phyloP scores from a whole-genome alignment of 2,888 invertebrate genomes.

The Bhutanitis thaidina region DNA sequence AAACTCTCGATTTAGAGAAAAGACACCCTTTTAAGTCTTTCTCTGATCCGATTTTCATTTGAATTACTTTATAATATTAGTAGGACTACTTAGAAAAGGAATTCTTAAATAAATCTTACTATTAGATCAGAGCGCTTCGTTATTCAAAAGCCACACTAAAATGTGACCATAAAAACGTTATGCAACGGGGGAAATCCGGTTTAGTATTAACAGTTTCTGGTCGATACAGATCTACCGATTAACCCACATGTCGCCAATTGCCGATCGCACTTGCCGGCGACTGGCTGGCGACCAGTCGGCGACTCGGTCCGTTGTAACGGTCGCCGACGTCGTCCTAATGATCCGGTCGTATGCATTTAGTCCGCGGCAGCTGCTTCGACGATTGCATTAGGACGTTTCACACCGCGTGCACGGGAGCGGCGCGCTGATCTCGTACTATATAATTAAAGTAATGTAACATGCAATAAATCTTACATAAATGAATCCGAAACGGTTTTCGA shows the following conservation, averaged over 20 bases:
- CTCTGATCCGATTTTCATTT: too few species aligned
- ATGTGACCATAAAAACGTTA: too few species aligned
- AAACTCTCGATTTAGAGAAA: too few species aligned
- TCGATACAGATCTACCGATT: conserved; percentile 11
- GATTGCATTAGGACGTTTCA: not conserved
- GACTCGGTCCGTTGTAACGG: conserved; percentile 14
- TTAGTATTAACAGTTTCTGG: conserved; percentile 1
- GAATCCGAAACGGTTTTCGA: conserved; percentile 1
- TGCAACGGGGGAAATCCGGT: too few species aligned
- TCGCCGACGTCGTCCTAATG: conserved; percentile 8
- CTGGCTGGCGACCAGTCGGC: too few species aligned
- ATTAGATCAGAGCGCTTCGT: too few species aligned
- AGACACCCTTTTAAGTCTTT: too few species aligned
- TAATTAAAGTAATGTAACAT: not conserved
- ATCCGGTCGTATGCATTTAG: not conserved
- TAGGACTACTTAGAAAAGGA: too few species aligned
- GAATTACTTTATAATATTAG: too few species aligned
- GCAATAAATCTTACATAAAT: conserved; percentile 7
- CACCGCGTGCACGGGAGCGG: not conserved
- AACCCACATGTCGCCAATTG: conserved; percentile 11
- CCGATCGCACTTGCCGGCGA: not conserved
- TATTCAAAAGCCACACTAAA: too few species aligned
- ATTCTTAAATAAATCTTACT: too few species aligned
- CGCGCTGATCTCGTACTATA: not conserved
- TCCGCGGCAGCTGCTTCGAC: not conserved